Evolutionary conservation across 2,888 invertebrate species (phyloP).

Genomic region (Nephrotoma guestfalica): DNA sequence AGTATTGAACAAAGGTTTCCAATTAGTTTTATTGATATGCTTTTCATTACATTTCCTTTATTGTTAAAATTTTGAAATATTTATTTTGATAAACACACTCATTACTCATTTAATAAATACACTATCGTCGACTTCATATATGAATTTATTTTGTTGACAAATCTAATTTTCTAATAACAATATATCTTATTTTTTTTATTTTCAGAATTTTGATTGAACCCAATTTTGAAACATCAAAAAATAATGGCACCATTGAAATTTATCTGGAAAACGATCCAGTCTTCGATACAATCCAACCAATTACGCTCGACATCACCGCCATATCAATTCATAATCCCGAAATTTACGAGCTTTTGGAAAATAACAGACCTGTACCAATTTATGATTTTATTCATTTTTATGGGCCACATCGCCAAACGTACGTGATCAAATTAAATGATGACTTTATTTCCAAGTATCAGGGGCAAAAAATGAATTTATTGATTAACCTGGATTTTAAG

Average conservation of each 20-base stretch:
- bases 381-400: constrained; percentile 11
- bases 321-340: constrained; percentile 23
- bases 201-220: constrained; percentile 29
- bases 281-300: constrained; percentile 23
- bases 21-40: too few species aligned
- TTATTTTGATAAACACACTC: too few species aligned
- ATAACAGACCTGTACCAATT: neutral
- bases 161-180: neutral
- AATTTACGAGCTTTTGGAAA: neutral
- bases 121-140: too few species aligned
- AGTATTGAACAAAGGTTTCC: too few species aligned
- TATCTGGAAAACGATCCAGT: constrained; percentile 23
- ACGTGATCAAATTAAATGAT: constrained; percentile 20
- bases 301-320: constrained; percentile 29
- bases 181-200: constrained; percentile 8
- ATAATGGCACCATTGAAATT: constrained; percentile 27
- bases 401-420: constrained; percentile 25
- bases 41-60: too few species aligned
- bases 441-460: constrained; percentile 16
- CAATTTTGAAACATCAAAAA: constrained; percentile 22
- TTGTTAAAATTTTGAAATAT: too few species aligned
- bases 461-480: constrained; percentile 20
- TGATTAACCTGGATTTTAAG: constrained; percentile 36
- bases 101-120: too few species aligned
- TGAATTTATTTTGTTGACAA: too few species aligned